Evolutionary conservation across 2,113 vertebrate species (phyloP).

Genomic region (Propithecus coquereli): DNA sequence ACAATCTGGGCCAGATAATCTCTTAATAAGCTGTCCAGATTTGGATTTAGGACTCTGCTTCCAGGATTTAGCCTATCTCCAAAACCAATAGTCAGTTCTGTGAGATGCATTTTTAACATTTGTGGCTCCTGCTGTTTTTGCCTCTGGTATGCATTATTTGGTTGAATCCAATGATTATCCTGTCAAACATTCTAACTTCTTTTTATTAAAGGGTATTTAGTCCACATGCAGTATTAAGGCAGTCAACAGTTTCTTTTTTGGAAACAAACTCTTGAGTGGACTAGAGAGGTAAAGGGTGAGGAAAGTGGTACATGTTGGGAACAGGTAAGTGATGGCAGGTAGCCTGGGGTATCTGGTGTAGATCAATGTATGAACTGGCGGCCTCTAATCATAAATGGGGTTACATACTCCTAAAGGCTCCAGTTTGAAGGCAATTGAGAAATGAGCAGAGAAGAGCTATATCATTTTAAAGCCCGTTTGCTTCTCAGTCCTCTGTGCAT

Average conservation of each 20-base stretch:
- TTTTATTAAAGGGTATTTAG: not conserved
- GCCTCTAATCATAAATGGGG: constrained; percentile 25
- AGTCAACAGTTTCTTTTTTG: not conserved
- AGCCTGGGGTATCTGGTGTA: constrained; percentile 30
- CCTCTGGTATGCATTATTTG: constrained; percentile 20
- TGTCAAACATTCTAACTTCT: not conserved
- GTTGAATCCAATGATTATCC: not conserved
- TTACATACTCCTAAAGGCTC: constrained; percentile 10
- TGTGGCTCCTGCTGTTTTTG: constrained; percentile 28
- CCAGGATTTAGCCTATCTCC: not conserved
- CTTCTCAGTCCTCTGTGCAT: constrained; percentile 50
- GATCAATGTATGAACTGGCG: not conserved
- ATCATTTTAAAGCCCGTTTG: constrained; percentile 52
- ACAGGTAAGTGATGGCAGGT: not conserved
- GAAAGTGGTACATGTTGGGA: not conserved
- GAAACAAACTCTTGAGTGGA: constrained; percentile 9
- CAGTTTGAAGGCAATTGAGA: constrained; percentile 50
- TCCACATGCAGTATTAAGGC: constrained; percentile 5
- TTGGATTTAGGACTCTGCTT: not conserved
- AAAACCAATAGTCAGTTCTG: not conserved
- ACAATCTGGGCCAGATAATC: not conserved
- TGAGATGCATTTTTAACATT: constrained; percentile 27
- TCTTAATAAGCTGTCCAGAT: constrained; percentile 33
- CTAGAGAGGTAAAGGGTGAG: not conserved
- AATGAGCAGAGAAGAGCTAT: constrained; percentile 15